Conservation (phyloP, 2,113 vertebrate genomes). For the Ceyx melanurus region DNA sequence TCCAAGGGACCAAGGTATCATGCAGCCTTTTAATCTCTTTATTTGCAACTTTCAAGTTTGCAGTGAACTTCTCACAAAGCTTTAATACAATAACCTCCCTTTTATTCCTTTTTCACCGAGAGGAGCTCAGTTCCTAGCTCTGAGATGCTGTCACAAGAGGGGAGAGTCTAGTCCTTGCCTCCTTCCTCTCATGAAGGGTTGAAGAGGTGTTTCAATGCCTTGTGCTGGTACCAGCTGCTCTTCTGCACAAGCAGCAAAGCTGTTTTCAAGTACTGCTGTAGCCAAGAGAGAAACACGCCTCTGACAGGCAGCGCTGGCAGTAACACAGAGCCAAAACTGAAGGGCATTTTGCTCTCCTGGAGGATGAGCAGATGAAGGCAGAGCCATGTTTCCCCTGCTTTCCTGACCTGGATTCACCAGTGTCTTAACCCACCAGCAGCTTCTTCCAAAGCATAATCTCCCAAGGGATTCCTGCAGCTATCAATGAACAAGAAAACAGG, state of each 20-base stretch:
- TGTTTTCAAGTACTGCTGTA: background rate
- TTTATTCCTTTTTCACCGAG: background rate
- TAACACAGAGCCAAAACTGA: background rate
- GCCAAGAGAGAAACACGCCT: background rate
- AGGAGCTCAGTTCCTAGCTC: background rate
- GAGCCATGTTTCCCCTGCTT: background rate
- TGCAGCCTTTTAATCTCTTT: background rate
- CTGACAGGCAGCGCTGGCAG: background rate
- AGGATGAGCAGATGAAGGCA: background rate
- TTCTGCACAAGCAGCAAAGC: background rate
- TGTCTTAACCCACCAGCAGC: background rate
- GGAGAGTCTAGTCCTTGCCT: background rate
- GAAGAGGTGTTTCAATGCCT: background rate
- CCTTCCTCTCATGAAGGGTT: background rate
- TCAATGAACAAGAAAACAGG: background rate
- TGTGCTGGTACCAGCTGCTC: background rate
- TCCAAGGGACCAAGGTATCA: background rate
- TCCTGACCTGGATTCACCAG: background rate
- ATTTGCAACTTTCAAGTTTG: background rate
- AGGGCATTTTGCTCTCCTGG: background rate
- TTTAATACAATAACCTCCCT: background rate
- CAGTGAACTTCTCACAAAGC: background rate
- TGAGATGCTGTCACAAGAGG: fast-evolving
- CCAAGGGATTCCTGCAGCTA: background rate
- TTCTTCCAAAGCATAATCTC: background rate